phyloP scores from a whole-genome alignment of 2,113 vertebrate species.

The Leiothrix lutea region DNA sequence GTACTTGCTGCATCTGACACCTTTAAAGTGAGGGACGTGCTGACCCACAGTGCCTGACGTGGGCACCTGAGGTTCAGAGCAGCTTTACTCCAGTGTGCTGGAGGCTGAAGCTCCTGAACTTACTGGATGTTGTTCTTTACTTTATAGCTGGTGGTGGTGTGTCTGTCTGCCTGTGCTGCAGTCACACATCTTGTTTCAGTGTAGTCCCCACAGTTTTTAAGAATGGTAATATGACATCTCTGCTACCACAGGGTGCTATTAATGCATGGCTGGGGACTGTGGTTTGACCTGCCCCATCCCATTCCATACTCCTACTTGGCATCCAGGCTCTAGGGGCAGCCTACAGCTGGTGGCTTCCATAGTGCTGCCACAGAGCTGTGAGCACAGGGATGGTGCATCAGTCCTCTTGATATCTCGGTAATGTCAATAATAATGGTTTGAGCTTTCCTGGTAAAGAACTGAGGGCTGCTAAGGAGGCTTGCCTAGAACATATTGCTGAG shows the following conservation, averaged over 20 bases:
- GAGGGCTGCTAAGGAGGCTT: background rate
- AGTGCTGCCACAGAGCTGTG: rapidly evolving
- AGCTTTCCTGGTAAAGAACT: background rate
- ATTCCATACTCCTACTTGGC: background rate
- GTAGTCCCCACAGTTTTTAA: background rate
- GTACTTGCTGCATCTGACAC: background rate
- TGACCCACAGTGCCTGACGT: background rate
- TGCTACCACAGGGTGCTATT: background rate
- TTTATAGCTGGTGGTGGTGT: no score
- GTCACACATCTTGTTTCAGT: background rate
- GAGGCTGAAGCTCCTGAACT: background rate
- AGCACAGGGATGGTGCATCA: background rate
- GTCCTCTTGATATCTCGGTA: background rate
- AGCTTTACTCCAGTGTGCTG: background rate
- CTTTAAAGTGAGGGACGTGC: background rate
- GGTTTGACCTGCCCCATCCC: background rate
- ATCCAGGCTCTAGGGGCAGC: background rate
- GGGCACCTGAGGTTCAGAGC: background rate
- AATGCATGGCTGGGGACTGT: background rate
- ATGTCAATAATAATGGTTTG: background rate
- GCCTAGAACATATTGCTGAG: background rate
- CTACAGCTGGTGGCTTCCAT: rapidly evolving
- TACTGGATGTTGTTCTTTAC: background rate
- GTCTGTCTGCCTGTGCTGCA: background rate
- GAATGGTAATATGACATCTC: background rate